Conservation (phyloP, 2,888 invertebrate species). For the Antheraea yamamai region DNA sequence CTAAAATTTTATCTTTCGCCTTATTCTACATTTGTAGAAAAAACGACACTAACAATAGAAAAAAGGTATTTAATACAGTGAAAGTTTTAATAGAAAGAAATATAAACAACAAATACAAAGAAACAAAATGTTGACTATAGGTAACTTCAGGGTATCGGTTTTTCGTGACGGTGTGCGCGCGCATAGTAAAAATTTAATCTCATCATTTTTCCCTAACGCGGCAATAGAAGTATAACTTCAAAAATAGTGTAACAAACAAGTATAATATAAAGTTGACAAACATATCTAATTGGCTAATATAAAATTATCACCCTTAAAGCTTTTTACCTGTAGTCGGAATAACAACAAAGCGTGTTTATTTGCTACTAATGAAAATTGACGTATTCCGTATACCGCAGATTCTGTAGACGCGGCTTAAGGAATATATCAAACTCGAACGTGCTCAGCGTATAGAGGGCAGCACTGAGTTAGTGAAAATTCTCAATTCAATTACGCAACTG, state of each 20-base stretch:
- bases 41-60: too few relatives aligned
- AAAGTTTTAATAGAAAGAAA: too few relatives aligned
- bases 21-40: too few relatives aligned
- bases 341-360: not conserved
- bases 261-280: not conserved
- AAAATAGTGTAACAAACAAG: not conserved
- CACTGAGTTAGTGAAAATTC: constrained; percentile 54
- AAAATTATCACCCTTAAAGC: not conserved
- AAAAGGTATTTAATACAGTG: too few relatives aligned
- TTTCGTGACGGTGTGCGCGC: too few relatives aligned
- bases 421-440: constrained; percentile 58
- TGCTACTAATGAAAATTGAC: constrained; percentile 11
- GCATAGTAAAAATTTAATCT: too few relatives aligned
- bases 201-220: too few relatives aligned
- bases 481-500: constrained; percentile 47
- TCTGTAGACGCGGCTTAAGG: constrained; percentile 23
- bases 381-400: not conserved
- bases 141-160: too few relatives aligned
- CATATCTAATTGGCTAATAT: not conserved
- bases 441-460: constrained; percentile 54
- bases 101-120: too few relatives aligned
- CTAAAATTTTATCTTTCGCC: too few relatives aligned
- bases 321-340: not conserved
- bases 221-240: too few relatives aligned
- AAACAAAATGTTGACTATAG: too few relatives aligned